phyloP scores from a whole-genome alignment of 2,888 invertebrate species.

The Leptinotarsa tumamoca region DNA sequence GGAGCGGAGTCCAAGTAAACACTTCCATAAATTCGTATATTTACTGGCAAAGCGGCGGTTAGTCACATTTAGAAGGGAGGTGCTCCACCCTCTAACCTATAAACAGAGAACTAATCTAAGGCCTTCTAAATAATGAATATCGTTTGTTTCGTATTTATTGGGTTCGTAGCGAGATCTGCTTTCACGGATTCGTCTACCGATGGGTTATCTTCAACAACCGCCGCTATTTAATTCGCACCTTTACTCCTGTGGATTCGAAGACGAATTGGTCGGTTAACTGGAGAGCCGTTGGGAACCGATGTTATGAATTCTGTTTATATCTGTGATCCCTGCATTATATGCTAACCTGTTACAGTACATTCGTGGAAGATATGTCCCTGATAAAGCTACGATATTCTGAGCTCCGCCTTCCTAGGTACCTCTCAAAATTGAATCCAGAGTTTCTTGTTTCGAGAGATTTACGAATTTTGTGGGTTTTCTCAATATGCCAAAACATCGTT shows the following conservation, averaged over 20 bases:
- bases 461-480: no score
- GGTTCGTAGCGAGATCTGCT: constrained; percentile 35
- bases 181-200: constrained; percentile 28
- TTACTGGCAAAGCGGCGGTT: constrained; percentile 54
- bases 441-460: no score
- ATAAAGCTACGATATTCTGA: no score
- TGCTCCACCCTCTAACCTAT: constrained; percentile 31
- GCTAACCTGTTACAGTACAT: not conserved
- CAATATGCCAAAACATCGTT: no score
- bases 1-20: constrained; percentile 51
- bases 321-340: not conserved
- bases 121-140: constrained; percentile 62
- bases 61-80: constrained; percentile 3
- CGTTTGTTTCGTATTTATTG: constrained; percentile 63
- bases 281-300: no score
- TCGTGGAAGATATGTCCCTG: no score
- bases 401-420: no score
- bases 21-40: constrained; percentile 62
- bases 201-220: constrained; percentile 38
- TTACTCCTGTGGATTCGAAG: constrained; percentile 27
- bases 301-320: constrained; percentile 18
- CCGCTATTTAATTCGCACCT: constrained; percentile 40
- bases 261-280: constrained; percentile 22
- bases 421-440: no score
- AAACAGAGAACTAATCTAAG: constrained; percentile 60